A percentile compares a stretch with the other conserved stretches of the same genome.
These are phyloP conservation scores for Zenarchopterus dispar DNA, from an alignment of 2,797 vertebrate genomes.

Conservation along the genomic window DNA sequence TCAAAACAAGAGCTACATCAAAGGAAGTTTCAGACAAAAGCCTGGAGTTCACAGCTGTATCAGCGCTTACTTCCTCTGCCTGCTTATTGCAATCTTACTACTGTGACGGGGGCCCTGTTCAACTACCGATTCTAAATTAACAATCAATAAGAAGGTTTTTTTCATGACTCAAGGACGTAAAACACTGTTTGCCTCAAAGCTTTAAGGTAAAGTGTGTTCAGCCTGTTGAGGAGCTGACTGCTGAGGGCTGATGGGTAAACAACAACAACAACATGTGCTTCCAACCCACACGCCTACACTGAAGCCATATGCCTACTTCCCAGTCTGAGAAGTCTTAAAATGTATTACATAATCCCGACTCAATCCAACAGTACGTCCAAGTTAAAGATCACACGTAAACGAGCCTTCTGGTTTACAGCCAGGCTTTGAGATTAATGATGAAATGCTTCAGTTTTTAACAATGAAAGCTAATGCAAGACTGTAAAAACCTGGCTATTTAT, in stretches of 20 bases:
- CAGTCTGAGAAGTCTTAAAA: slow-evolving; percentile 32
- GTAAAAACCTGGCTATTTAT: slow-evolving; percentile 2
- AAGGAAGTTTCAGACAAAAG: slow-evolving; percentile 14
- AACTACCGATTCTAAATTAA: slow-evolving; percentile 49
- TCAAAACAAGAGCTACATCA: slow-evolving; percentile 20
- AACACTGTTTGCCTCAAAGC: slow-evolving; percentile 38
- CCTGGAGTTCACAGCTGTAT: background rate
- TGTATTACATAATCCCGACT: slow-evolving; percentile 55
- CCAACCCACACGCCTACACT: slow-evolving; percentile 20
- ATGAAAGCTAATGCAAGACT: slow-evolving; percentile 33
- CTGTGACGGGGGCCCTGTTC: slow-evolving; percentile 12
- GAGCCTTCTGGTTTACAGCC: slow-evolving; percentile 42
- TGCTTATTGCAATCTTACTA: slow-evolving; percentile 17
- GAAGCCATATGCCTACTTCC: slow-evolving; percentile 28
- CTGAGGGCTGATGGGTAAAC: slow-evolving; percentile 48
- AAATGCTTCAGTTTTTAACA: slow-evolving; percentile 41
- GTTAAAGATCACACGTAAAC: slow-evolving; percentile 51
- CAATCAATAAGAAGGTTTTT: slow-evolving; percentile 45
- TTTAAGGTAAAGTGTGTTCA: slow-evolving; percentile 16
- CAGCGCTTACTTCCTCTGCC: slow-evolving; percentile 8
- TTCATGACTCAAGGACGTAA: slow-evolving; percentile 42
- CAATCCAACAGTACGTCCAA: slow-evolving; percentile 16
- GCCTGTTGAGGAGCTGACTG: slow-evolving; percentile 53
- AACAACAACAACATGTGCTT: slow-evolving; percentile 63
- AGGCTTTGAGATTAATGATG: slow-evolving; percentile 49